A percentile compares a stretch with the other conserved stretches of the same genome.
Evolutionary conservation across 2,888 invertebrate species (phyloP).

Genomic region (Tetragonisca angustula): DNA sequence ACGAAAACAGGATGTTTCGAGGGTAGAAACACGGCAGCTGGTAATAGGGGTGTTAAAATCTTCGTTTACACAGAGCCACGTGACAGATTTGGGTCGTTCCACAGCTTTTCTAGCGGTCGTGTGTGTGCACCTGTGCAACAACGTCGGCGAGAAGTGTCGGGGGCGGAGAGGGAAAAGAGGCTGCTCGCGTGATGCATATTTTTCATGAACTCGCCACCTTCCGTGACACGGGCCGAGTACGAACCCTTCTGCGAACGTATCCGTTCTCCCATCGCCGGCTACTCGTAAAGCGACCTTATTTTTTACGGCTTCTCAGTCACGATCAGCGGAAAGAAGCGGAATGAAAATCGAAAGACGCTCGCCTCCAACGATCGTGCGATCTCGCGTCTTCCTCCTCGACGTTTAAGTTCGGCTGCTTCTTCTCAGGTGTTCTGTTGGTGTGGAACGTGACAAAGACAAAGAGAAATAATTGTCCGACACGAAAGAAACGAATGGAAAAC

Average conservation of each 20-base stretch:
- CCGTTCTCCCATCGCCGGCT: slow-evolving; percentile 80
- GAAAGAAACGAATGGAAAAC: no score
- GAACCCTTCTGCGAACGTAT: slow-evolving; percentile 81
- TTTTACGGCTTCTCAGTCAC: slow-evolving; percentile 79
- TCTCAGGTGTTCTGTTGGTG: background rate
- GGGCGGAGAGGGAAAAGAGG: slow-evolving; percentile 21
- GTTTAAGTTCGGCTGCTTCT: background rate
- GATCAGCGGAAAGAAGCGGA: slow-evolving; percentile 78
- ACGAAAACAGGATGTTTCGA: background rate
- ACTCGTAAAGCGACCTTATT: slow-evolving; percentile 82
- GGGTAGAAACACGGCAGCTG: background rate
- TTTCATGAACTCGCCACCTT: slow-evolving; percentile 80
- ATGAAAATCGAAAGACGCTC: slow-evolving; percentile 72
- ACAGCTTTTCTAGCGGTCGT: slow-evolving; percentile 16
- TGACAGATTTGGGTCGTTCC: slow-evolving; percentile 80
- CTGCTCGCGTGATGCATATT: slow-evolving; percentile 81
- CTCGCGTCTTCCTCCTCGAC: slow-evolving; percentile 20
- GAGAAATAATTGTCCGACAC: no score
- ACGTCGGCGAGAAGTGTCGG: no score
- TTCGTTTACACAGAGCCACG: background rate
- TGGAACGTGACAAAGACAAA: no score
- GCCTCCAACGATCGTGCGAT: slow-evolving; percentile 18
- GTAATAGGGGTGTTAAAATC: slow-evolving; percentile 40
- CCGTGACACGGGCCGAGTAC: slow-evolving; percentile 78
- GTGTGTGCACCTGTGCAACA: slow-evolving; percentile 55